phyloP scores from a whole-genome alignment of 2,888 invertebrate genomes.

The Bedellia somnulentella region DNA sequence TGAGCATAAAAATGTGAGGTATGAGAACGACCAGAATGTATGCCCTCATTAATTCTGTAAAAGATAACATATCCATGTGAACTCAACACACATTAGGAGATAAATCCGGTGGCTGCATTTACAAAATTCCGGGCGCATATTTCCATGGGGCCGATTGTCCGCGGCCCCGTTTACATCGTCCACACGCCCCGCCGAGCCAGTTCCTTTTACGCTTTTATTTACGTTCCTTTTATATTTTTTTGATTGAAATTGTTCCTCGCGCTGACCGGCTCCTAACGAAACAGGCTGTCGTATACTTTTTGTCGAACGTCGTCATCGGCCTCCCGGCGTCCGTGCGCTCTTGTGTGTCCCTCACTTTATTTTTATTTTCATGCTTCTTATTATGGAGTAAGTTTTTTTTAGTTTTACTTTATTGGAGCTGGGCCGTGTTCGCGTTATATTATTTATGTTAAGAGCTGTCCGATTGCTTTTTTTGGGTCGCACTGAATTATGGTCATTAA shows the following conservation, averaged over 20 bases:
- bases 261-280: conserved; percentile 50
- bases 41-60: no score
- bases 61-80: no score
- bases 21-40: no score
- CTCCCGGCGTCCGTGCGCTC: conserved; percentile 61
- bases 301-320: conserved; percentile 50
- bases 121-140: conserved; percentile 55
- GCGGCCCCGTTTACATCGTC: conserved; percentile 60
- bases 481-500: conserved; percentile 60
- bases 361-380: conserved; percentile 61
- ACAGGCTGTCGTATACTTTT: conserved; percentile 55
- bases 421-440: conserved; percentile 53
- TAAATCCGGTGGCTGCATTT: conserved; percentile 47
- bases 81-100: no score
- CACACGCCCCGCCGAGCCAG: conserved; percentile 47
- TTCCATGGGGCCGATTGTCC: conserved; percentile 52
- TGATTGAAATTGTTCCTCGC: conserved; percentile 59
- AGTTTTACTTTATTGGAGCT: conserved; percentile 44
- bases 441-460: conserved; percentile 59
- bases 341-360: conserved; percentile 57
- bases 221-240: conserved; percentile 60
- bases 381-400: conserved; percentile 49
- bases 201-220: conserved; percentile 62
- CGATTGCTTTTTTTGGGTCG: conserved; percentile 42
- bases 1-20: no score